Percentiles rank a stretch among this genome's conserved stretches.
These are phyloP conservation scores for Macrosiphum euphorbiae DNA, from an alignment of 2,888 invertebrate species.

Conservation along the genomic window DNA sequence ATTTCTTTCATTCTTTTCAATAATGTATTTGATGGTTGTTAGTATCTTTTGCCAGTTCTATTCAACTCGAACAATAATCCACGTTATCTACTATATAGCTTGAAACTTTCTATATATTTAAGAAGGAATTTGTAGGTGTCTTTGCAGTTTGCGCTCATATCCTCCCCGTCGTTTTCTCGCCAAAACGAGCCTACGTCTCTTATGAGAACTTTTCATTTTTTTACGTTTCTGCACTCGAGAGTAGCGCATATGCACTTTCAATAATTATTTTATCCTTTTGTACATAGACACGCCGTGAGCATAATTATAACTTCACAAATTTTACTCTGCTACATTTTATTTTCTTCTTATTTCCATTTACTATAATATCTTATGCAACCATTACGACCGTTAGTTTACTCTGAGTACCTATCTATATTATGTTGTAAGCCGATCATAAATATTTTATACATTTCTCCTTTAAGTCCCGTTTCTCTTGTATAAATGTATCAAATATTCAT, in stretches of 20 bases:
- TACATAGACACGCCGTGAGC: not conserved
- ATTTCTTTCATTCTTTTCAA: slow-evolving; percentile 5
- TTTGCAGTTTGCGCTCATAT: not conserved
- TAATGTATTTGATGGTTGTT: slow-evolving; percentile 30
- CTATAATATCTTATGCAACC: not conserved
- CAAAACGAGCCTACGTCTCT: not conserved
- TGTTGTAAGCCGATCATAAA: not conserved
- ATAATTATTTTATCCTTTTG: slow-evolving; percentile 24
- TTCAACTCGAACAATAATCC: slow-evolving; percentile 12
- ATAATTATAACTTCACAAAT: not conserved
- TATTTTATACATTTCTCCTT: not conserved
- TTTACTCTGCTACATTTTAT: not conserved
- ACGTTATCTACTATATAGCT: not conserved
- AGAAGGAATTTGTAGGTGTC: not conserved
- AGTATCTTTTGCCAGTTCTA: not conserved
- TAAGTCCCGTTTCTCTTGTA: not conserved
- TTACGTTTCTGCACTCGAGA: not conserved
- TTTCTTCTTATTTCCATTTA: not conserved
- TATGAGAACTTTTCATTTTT: not conserved
- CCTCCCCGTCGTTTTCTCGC: not conserved
- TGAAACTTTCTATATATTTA: slow-evolving; percentile 14
- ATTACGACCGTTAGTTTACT: not conserved
- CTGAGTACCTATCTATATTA: not conserved
- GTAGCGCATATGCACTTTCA: slow-evolving; percentile 1
- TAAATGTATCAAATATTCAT: not conserved